These are phyloP conservation scores for Nasua narica DNA, from an alignment of 2,797 vertebrate species.

Conservation along the genomic window DNA sequence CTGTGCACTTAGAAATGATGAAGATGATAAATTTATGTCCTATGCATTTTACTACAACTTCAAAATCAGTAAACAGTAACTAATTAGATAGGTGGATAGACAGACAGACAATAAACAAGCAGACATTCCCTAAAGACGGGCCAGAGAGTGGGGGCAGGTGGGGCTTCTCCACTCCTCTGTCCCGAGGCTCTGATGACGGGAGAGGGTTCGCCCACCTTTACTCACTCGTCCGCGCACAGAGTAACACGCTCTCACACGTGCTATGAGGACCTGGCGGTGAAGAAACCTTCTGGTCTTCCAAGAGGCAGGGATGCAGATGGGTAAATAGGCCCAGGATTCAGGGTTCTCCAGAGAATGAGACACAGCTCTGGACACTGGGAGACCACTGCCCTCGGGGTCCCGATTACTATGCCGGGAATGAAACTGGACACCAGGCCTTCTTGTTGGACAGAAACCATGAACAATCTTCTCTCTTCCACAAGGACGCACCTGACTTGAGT, in stretches of 20 bases:
- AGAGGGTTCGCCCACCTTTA: not conserved
- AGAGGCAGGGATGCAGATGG: not conserved
- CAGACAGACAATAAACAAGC: not conserved
- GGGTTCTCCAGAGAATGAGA: not conserved
- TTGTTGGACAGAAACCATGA: not conserved
- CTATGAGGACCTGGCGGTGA: not conserved
- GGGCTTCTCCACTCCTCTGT: not conserved
- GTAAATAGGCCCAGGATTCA: rapidly evolving
- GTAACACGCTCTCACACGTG: not conserved
- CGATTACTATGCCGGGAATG: not conserved
- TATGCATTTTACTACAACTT: not conserved
- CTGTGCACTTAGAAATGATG: rapidly evolving
- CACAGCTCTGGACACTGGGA: not conserved
- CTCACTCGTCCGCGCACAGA: too few species aligned
- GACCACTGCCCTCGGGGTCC: not conserved
- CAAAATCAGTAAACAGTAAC: not conserved
- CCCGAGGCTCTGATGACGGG: not conserved
- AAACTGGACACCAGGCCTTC: not conserved
- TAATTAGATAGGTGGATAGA: not conserved
- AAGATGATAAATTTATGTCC: rapidly evolving
- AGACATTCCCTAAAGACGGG: not conserved
- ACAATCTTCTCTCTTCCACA: not conserved
- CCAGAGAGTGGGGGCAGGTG: not conserved
- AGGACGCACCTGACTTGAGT: not conserved
- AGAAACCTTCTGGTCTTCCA: not conserved